phyloP scores from a whole-genome alignment of 2,797 vertebrate genomes.

The Gymnocypris eckloni region DNA sequence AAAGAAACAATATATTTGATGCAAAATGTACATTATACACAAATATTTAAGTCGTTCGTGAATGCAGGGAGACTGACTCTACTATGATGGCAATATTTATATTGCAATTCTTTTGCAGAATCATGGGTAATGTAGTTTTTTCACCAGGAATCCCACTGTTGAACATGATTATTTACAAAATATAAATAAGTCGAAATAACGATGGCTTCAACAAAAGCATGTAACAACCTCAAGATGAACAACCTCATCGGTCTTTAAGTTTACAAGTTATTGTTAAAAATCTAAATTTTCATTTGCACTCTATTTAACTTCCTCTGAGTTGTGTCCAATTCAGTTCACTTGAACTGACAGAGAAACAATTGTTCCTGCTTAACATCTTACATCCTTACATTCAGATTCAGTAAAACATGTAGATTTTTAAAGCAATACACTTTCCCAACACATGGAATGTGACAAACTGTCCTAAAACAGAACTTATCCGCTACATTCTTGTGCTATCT shows the following conservation, averaged over 20 bases:
- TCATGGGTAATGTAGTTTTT: background rate
- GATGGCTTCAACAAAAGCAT: background rate
- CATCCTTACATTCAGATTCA: background rate
- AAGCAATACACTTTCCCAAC: background rate
- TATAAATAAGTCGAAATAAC: conserved; percentile 3
- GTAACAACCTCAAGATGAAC: background rate
- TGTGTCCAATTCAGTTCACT: background rate
- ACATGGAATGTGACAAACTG: background rate
- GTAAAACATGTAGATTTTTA: conserved; percentile 1
- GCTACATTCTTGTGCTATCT: background rate
- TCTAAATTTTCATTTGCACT: background rate
- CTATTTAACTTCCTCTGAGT: background rate
- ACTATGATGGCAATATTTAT: background rate
- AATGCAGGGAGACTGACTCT: background rate
- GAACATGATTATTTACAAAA: background rate
- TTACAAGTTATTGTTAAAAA: background rate
- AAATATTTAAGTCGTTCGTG: no score
- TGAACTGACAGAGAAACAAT: background rate
- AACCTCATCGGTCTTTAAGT: background rate
- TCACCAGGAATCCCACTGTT: background rate
- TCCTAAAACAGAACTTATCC: background rate
- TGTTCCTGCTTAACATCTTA: background rate
- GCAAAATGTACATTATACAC: background rate
- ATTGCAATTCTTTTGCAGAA: background rate
- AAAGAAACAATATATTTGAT: background rate